Base-by-base conservation (phyloP, 2,797 vertebrate species). In the Spinus pinus region DNA sequence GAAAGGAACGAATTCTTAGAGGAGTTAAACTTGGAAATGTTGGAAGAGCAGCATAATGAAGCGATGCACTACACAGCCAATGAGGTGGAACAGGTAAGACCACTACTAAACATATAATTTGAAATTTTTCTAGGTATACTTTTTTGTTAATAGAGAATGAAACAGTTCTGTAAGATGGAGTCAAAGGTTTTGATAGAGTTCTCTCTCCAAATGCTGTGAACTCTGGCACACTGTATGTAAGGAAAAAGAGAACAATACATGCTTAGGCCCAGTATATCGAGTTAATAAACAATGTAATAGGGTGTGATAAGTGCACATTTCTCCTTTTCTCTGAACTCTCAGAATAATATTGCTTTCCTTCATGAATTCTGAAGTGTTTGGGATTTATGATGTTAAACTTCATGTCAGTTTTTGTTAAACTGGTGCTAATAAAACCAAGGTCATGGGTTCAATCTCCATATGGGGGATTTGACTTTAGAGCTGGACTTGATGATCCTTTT, bases 1-100 rank as follows among this genome's bases (percentile, higher is more conserved):
- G 99, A 99, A 97, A 99, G 99, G 97, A 99, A 98, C 70, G 99
- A 99, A 97, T 99, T 99, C 98, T 98, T 99, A 95, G 99, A 99
- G 98, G 99, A 99, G 97, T 98, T 99, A 97, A 99, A 99, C 97
- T 98, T 99, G 98, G 99, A 99, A 97, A 98, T 99, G 98, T 85
- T 99, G 98, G 99, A 99, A 97, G 99, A 99, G 94, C 98, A 99
- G 96, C 98, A 98, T 97, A 98, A 99, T 93, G 99, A 99, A 98
- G 98, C 98, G 11, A 98, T 98, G 95, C 98, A 98, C 97, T 93
- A 94, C 93, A 96, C 97, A 78, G 96, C 97, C 82, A 98, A 98
- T 28, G 98, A 98, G 91, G 98, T 98, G 92, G 98, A 99, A 96
- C 98, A 99, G 98, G 99, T 99, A 97, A 93, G 97, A 92, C 79